Conservation (phyloP, 2,888 invertebrate species). For the Agapetus fuscipes region DNA sequence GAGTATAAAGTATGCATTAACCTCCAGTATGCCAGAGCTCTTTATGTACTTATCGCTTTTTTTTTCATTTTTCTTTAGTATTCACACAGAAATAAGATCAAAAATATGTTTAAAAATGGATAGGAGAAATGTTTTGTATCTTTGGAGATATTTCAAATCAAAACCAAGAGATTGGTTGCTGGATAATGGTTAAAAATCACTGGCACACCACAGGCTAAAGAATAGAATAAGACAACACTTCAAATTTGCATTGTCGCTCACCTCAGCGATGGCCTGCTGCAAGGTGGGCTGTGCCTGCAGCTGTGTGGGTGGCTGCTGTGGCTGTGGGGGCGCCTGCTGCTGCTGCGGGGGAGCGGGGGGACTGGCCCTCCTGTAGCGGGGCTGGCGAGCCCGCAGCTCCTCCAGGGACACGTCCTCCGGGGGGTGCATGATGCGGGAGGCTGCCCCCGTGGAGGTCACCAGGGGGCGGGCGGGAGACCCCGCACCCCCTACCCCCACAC, state of each 20-base stretch:
- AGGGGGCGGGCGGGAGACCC: conserved; percentile 37
- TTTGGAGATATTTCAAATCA: too few relatives aligned
- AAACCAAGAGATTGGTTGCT: too few relatives aligned
- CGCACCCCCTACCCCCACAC: conserved; percentile 29
- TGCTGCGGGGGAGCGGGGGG: conserved; percentile 28
- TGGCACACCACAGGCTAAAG: conserved; percentile 23
- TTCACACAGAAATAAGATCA: too few relatives aligned
- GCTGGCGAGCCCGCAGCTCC: conserved; percentile 63
- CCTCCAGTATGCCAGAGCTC: too few relatives aligned
- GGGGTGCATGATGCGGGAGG: conserved; percentile 87
- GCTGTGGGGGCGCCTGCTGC: conserved; percentile 14
- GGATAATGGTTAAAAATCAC: too few relatives aligned
- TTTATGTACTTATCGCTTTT: too few relatives aligned
- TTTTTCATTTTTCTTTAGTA: too few relatives aligned
- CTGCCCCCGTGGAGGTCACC: conserved; percentile 71
- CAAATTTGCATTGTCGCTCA: too few relatives aligned
- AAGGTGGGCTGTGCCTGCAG: conserved; percentile 13
- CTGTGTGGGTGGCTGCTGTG: conserved; percentile 24
- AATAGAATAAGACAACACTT: background rate
- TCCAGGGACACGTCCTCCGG: conserved; percentile 87
- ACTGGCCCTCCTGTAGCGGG: conserved; percentile 54
- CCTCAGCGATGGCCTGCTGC: conserved; percentile 20
- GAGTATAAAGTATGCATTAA: too few relatives aligned
- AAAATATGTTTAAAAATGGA: too few relatives aligned
- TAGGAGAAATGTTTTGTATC: too few relatives aligned